Conservation (phyloP, 2,797 vertebrate genomes). For the Spheniscus humboldti region DNA sequence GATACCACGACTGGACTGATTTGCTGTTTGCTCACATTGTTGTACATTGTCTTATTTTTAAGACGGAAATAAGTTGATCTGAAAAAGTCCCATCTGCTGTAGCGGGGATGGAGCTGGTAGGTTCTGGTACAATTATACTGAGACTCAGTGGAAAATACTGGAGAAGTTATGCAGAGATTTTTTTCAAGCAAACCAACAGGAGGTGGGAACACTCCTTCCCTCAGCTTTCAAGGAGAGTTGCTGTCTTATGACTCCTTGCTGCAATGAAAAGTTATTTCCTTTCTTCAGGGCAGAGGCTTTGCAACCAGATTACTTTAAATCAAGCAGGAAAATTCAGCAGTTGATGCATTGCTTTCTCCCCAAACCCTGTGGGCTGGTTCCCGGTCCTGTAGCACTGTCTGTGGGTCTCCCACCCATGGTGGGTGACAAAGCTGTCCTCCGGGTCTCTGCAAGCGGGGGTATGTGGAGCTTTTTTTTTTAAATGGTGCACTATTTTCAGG, state of each 20-base stretch:
- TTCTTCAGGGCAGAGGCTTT: conserved; percentile 12
- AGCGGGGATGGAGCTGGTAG: neutral
- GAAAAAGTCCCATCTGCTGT: neutral
- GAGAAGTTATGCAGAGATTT: conserved; percentile 11
- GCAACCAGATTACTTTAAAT: neutral
- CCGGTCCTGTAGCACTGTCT: neutral
- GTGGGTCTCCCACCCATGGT: fast-evolving
- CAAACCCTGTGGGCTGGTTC: neutral
- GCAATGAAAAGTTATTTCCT: conserved; percentile 9
- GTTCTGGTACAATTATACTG: neutral
- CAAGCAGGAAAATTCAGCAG: neutral
- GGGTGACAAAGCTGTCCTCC: neutral
- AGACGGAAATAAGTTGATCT: neutral
- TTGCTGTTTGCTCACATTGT: neutral
- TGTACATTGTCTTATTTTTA: neutral
- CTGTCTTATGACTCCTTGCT: conserved; percentile 36
- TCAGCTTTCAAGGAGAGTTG: conserved; percentile 16
- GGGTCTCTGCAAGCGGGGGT: fast-evolving
- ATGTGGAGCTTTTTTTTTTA: neutral
- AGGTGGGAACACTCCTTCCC: conserved; percentile 16
- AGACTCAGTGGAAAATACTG: neutral
- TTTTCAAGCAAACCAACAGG: conserved; percentile 3
- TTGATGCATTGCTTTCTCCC: neutral
- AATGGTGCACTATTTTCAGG: conserved; percentile 17
- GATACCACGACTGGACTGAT: neutral